Conservation (phyloP, 2,888 invertebrate species). For the Helleia helle region DNA sequence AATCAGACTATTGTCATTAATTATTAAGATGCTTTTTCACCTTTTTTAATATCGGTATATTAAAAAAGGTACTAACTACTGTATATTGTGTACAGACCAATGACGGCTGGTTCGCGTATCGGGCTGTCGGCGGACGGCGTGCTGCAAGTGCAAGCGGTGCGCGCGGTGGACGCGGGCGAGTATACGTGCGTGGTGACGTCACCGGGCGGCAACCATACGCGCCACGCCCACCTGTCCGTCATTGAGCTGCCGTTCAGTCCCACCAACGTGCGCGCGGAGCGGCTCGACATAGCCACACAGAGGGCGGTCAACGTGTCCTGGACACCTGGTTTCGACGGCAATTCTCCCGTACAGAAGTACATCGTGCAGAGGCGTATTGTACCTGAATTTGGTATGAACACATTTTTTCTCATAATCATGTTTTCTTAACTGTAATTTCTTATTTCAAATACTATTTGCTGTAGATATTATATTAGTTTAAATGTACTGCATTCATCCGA, state of each 20-base stretch:
- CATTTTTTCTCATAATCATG: too few species aligned
- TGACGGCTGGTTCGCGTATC: constrained; percentile 78
- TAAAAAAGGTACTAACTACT: background rate
- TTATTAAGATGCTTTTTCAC: too few species aligned
- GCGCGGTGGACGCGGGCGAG: constrained; percentile 93
- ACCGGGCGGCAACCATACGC: constrained; percentile 93
- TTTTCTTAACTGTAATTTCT: too few species aligned
- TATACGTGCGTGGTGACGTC: constrained; percentile 94
- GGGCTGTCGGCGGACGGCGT: constrained; percentile 87
- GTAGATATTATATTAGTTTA: too few species aligned
- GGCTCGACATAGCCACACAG: constrained; percentile 77
- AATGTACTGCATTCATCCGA: background rate
- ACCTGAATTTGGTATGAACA: constrained; percentile 83
- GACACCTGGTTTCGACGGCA: constrained; percentile 98
- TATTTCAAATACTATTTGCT: too few species aligned
- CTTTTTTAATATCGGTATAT: background rate
- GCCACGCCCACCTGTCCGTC: constrained; percentile 84
- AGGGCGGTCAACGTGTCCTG: constrained; percentile 93
- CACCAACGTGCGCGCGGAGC: constrained; percentile 84
- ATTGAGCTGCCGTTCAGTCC: constrained; percentile 97
- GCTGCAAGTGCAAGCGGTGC: constrained; percentile 88
- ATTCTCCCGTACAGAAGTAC: constrained; percentile 94
- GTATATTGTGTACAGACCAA: constrained; percentile 36
- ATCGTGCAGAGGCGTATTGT: constrained; percentile 93
- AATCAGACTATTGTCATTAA: too few species aligned